Percentiles rank a stretch among this genome's conserved stretches.
phyloP scores from a whole-genome alignment of 2,888 invertebrate genomes.

The Apamea epomidion region DNA sequence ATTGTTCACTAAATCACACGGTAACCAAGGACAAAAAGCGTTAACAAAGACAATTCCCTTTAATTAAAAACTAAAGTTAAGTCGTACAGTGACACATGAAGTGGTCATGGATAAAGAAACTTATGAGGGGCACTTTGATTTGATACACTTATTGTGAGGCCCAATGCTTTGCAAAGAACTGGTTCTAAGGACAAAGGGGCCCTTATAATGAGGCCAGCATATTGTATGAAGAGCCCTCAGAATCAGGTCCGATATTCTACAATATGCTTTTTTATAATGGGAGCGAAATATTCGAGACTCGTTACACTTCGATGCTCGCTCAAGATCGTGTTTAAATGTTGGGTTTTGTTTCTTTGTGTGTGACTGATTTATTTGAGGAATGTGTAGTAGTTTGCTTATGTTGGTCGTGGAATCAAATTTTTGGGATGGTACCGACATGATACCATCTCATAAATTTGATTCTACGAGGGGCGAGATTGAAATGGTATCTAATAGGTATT shows the following conservation, averaged over 20 bases:
- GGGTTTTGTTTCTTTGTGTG: conserved; percentile 60
- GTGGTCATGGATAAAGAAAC: conserved; percentile 86
- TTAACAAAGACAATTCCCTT: conserved; percentile 76
- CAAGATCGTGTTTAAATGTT: conserved; percentile 66
- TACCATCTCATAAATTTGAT: not conserved
- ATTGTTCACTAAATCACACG: conserved; percentile 41
- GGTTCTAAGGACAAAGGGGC: conserved; percentile 89
- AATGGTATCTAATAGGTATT: not conserved
- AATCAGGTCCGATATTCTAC: conserved; percentile 81
- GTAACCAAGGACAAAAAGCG: conserved; percentile 43
- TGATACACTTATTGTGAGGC: conserved; percentile 87
- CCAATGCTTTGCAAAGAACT: conserved; percentile 83
- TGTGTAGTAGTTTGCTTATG: conserved; percentile 24
- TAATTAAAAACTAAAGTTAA: conserved; percentile 86
- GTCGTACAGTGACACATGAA: conserved; percentile 77
- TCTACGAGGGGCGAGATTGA: not conserved
- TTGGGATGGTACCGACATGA: not conserved
- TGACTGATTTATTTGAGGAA: conserved; percentile 35
- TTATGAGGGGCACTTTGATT: conserved; percentile 86
- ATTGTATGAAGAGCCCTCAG: conserved; percentile 88
- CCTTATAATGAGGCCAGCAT: conserved; percentile 90
- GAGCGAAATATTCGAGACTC: conserved; percentile 73
- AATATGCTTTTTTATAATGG: conserved; percentile 87
- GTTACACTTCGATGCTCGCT: conserved; percentile 70
- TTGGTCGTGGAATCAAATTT: not conserved